phyloP scores from a whole-genome alignment of 1,140 invertebrate genomes.

The Eriosoma lanigerum region DNA sequence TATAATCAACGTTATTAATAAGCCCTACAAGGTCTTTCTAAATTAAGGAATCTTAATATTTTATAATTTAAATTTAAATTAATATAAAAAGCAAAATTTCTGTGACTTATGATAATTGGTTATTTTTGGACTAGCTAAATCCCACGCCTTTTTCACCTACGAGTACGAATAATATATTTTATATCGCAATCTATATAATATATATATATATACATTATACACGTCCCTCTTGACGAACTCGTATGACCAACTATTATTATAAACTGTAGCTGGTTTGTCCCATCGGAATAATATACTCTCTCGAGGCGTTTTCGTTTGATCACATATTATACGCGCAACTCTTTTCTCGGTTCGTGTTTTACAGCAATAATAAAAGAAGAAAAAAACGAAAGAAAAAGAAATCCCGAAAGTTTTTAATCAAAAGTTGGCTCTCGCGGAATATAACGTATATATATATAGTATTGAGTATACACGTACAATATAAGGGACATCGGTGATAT shows the following conservation, averaged over 20 bases:
- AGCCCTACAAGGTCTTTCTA: no score
- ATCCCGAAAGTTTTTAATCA: conserved; percentile 51
- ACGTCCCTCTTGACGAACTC: background rate
- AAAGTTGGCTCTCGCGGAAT: conserved; percentile 38
- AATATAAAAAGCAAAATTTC: no score
- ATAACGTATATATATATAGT: conserved; percentile 10
- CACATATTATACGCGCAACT: conserved; percentile 2
- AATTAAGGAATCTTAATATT: no score
- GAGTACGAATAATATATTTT: no score
- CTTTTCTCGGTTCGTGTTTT: conserved; percentile 13
- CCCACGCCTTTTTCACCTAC: no score
- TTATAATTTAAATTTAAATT: no score
- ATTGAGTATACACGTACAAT: background rate
- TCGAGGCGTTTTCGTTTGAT: conserved; percentile 25
- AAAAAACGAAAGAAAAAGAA: background rate
- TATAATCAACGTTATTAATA: no score
- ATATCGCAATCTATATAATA: no score
- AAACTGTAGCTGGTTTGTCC: background rate
- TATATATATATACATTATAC: no score
- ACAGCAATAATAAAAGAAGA: conserved; percentile 19
- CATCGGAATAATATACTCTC: conserved; percentile 19
- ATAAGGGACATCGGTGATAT: conserved; percentile 34
- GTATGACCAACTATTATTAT: background rate
- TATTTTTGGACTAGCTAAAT: no score
- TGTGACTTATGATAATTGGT: no score